phyloP scores from a whole-genome alignment of 2,888 invertebrate species.

The Scaptodrosophila latifasciaeformis region DNA sequence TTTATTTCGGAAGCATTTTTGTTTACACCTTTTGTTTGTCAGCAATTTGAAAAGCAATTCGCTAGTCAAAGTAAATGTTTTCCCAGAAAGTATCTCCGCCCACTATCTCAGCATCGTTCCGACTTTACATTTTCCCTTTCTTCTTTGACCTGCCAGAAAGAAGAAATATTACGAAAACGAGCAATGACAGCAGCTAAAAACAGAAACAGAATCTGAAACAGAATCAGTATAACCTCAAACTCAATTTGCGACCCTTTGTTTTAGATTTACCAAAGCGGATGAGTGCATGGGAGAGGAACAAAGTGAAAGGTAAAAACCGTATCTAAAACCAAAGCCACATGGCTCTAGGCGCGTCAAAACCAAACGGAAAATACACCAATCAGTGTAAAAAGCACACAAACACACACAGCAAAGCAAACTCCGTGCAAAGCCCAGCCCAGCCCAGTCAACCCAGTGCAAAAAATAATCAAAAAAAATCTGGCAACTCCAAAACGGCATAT shows the following conservation, averaged over 20 bases:
- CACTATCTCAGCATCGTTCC: too few species aligned
- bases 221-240: background rate
- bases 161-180: constrained; percentile 5
- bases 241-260: constrained; percentile 1
- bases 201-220: too few species aligned
- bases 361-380: constrained; percentile 66
- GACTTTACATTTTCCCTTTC: too few species aligned
- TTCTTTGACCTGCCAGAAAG: background rate
- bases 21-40: constrained; percentile 58
- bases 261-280: too few species aligned
- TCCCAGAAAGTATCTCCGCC: too few species aligned
- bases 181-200: background rate
- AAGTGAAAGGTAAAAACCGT: background rate
- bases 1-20: constrained; percentile 60
- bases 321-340: constrained; percentile 46
- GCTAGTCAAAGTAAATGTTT: background rate
- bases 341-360: constrained; percentile 57
- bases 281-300: background rate
- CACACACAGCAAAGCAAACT: constrained; percentile 13
- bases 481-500: constrained; percentile 53
- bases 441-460: too few species aligned
- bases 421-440: too few species aligned
- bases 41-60: constrained; percentile 11
- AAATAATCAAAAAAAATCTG: constrained; percentile 45
- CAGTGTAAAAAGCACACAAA: constrained; percentile 55